Percentiles rank a stretch among this genome's conserved stretches.
Conservation (phyloP, 2,888 invertebrate species). For the Sycophila texana region DNA sequence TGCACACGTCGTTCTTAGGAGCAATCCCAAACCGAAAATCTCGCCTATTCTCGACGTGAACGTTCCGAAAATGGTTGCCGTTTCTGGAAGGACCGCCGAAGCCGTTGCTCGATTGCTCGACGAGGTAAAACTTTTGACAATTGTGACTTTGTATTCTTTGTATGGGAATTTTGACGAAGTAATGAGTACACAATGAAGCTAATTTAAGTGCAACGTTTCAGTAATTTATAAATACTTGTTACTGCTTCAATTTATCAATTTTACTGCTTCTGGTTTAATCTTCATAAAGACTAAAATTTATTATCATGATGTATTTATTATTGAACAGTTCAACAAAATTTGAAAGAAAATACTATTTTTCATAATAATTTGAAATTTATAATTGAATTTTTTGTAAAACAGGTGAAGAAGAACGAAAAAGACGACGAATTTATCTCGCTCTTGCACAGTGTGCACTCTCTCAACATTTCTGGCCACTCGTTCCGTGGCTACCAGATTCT, state of each 20-base stretch:
- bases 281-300: too few relatives aligned
- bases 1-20: constrained; percentile 91
- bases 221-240: too few relatives aligned
- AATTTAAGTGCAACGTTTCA: too few relatives aligned
- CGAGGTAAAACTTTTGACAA: constrained; percentile 74
- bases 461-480: constrained; percentile 85
- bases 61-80: constrained; percentile 83
- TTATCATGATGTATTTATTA: too few relatives aligned
- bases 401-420: constrained; percentile 76
- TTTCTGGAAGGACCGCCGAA: constrained; percentile 91
- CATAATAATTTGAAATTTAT: background rate
- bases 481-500: constrained; percentile 90
- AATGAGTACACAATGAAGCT: too few relatives aligned
- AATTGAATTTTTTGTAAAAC: background rate
- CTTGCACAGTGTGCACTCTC: constrained; percentile 84
- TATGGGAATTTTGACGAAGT: background rate
- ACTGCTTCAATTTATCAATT: too few relatives aligned
- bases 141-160: background rate
- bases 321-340: too few relatives aligned
- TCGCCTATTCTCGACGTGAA: constrained; percentile 77
- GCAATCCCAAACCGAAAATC: constrained; percentile 84
- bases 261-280: too few relatives aligned
- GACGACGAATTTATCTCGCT: constrained; percentile 87
- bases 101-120: constrained; percentile 83
- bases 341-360: too few relatives aligned